These are phyloP conservation scores for Pyxicephalus adspersus DNA, from an alignment of 2,113 vertebrate genomes.

Conservation along the genomic window DNA sequence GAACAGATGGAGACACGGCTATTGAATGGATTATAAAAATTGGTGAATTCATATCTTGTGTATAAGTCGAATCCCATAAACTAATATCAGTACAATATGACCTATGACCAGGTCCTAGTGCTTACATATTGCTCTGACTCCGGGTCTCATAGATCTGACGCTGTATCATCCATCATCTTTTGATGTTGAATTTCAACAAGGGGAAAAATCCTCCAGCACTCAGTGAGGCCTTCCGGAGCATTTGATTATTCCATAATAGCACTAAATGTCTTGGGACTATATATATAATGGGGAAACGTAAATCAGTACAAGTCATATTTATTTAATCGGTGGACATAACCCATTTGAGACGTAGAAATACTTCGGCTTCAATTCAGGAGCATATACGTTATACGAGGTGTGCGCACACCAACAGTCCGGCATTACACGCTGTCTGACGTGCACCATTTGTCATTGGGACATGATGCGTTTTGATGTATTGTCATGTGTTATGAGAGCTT, in stretches of 20 bases:
- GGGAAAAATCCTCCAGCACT: neutral
- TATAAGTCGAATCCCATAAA: too few relatives aligned
- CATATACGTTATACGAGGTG: neutral
- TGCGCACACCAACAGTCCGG: neutral
- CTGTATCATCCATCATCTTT: neutral
- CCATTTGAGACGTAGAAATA: conserved; percentile 4
- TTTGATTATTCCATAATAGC: neutral
- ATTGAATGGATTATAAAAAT: too few relatives aligned
- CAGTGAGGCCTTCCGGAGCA: neutral
- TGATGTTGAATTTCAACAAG: neutral
- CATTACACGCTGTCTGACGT: conserved; percentile 9
- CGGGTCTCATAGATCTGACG: too few relatives aligned
- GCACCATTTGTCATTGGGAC: conserved; percentile 42
- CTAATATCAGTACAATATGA: too few relatives aligned
- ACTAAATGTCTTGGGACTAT: neutral
- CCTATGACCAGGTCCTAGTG: too few relatives aligned
- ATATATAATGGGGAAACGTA: neutral
- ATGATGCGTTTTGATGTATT: conserved; percentile 46
- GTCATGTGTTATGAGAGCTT: conserved; percentile 20
- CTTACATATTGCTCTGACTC: too few relatives aligned
- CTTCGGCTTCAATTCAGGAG: neutral
- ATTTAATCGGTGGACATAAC: neutral
- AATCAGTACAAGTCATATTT: neutral
- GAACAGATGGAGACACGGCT: too few relatives aligned
- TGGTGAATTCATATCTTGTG: too few relatives aligned